phyloP scores from a whole-genome alignment of 2,797 vertebrate species.

The Anguilla obscura region DNA sequence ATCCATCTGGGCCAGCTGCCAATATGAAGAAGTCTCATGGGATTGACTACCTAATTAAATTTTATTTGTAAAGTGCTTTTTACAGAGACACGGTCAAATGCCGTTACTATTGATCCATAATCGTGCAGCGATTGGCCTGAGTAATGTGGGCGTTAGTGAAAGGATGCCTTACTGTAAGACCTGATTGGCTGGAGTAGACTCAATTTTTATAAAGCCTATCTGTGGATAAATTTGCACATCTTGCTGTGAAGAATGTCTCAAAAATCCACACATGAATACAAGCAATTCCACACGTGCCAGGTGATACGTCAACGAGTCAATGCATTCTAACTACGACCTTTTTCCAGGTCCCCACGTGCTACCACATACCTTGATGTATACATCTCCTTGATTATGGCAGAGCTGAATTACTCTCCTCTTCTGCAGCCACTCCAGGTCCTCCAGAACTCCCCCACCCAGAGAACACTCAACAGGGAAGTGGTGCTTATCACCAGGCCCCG shows the following conservation, averaged over 20 bases:
- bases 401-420: constrained; percentile 88
- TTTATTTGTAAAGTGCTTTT: too few species aligned
- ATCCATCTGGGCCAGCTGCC: too few species aligned
- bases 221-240: too few species aligned
- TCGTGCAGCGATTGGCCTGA: neutral
- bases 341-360: neutral
- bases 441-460: constrained; percentile 74
- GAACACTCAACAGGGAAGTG: constrained; percentile 70
- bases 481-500: constrained; percentile 49
- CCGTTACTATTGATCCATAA: neutral
- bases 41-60: too few species aligned
- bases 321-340: neutral
- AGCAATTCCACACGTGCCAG: neutral
- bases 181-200: too few species aligned
- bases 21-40: too few species aligned
- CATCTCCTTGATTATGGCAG: constrained; percentile 72
- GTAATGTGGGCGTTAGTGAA: neutral
- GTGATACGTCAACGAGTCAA: neutral
- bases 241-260: too few species aligned
- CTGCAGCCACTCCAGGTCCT: constrained; percentile 91
- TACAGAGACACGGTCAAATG: too few species aligned
- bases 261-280: neutral
- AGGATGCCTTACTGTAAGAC: too few species aligned
- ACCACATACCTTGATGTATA: constrained; percentile 77
- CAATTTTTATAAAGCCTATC: too few species aligned